Conservation (phyloP, 2,113 vertebrate species). For the Sinocyclocheilus anophthalmus region DNA sequence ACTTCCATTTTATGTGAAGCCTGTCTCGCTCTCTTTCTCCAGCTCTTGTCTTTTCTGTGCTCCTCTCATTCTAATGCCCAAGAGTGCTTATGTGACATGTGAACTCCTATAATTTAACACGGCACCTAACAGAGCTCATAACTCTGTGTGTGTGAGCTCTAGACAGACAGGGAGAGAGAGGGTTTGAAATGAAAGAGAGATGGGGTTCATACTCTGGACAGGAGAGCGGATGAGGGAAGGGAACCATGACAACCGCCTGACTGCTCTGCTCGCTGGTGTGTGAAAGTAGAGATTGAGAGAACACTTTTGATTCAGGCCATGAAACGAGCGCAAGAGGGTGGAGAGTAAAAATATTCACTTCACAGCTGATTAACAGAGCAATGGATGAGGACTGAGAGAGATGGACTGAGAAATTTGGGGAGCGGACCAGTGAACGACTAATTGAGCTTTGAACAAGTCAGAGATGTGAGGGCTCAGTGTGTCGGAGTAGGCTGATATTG, state of each 20-base stretch:
- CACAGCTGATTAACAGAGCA: constrained; percentile 45
- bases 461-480: background rate
- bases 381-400: background rate
- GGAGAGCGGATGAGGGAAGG: constrained; percentile 36
- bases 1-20: constrained; percentile 60
- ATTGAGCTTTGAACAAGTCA: background rate
- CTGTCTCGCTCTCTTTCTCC: background rate
- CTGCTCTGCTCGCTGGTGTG: constrained; percentile 33
- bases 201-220: background rate
- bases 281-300: constrained; percentile 45
- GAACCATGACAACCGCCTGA: constrained; percentile 48
- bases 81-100: constrained; percentile 8
- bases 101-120: constrained; percentile 18
- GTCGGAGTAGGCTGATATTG: background rate
- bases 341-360: constrained; percentile 54
- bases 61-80: background rate
- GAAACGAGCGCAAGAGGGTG: constrained; percentile 36
- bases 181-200: background rate
- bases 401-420: constrained; percentile 28
- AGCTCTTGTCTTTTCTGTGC: background rate
- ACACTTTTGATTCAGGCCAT: constrained; percentile 39
- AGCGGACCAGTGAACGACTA: background rate
- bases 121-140: constrained; percentile 18
- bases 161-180: constrained; percentile 2
- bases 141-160: constrained; percentile 18